Base-by-base conservation (phyloP, 2,888 invertebrate species). In the Augiades crinisus region DNA sequence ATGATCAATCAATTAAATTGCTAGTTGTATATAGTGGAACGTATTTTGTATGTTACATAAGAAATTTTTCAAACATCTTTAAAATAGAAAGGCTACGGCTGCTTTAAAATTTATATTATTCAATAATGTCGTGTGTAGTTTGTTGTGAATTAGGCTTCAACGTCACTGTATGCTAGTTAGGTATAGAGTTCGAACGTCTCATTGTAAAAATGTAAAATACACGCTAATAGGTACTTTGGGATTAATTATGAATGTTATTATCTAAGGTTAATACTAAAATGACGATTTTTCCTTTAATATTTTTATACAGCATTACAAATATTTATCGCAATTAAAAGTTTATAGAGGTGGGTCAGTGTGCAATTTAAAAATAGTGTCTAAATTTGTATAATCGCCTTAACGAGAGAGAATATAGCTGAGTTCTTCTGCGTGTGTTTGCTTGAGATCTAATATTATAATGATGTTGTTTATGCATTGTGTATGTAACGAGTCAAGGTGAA, bases 251-350 rank as follows among this genome's bases (percentile, higher is more conserved):
- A 81, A 85, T 84, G 84, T 84, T 86, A 84, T 75, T 70, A 62
- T 55, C 54, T 65, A 85, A 86, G 80, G 81, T 78, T 75, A 78
- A 77, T 78, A 81, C 73, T 80, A 79, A 80, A 80, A 81, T 81
- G 80, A 83, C 80, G 79, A 83, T 83, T 84, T 86, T 89, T 85
- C 79, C 86, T 89, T 89, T 88, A 88, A 86, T 88, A 88, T 89
- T 88, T 89, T 89, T 89, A 88, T 89, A 89, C 88, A 89, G 85
- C 86, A 86, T 86, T 83, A 85, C 80, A 81, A 78, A 78, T 87
- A 87, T 85, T 80, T 83, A 87, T 81, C 83, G 87, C 87, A 87
- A 87, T 86, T 86, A 84, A 87, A 87, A 83, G 81, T 87, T 83
- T 88, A 85, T 87, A 86, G 84, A 83, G 87, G 83, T 87, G 86